These are phyloP conservation scores for Phengaris alcon DNA, from an alignment of 2,888 invertebrate genomes.

Conservation along the genomic window DNA sequence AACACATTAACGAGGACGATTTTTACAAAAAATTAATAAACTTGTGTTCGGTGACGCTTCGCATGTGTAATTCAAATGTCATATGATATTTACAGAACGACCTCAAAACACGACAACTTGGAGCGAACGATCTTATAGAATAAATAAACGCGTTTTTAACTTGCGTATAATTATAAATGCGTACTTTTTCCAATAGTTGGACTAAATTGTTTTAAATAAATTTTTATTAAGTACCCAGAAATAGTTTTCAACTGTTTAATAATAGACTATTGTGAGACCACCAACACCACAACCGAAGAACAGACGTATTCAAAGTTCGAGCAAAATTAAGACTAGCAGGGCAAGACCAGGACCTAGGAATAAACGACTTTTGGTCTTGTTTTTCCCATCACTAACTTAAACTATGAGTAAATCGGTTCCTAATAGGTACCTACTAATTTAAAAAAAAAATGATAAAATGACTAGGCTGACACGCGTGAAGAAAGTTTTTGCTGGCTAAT, in stretches of 20 bases:
- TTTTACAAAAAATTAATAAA: background rate
- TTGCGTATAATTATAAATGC: background rate
- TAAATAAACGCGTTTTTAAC: background rate
- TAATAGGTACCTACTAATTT: slow-evolving; percentile 1
- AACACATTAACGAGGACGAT: background rate
- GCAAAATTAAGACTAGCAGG: too few species aligned
- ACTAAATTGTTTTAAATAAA: too few species aligned
- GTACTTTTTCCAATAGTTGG: too few species aligned
- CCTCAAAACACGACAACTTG: slow-evolving; percentile 16
- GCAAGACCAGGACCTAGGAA: too few species aligned
- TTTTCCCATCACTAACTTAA: background rate
- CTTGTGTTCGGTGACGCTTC: background rate
- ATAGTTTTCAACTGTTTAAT: too few species aligned
- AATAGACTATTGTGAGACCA: too few species aligned
- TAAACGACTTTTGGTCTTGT: background rate
- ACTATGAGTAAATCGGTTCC: background rate
- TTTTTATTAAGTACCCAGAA: too few species aligned
- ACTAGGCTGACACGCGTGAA: slow-evolving; percentile 8
- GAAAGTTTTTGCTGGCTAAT: slow-evolving; percentile 24
- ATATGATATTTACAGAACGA: background rate
- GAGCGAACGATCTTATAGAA: background rate
- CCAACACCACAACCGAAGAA: too few species aligned
- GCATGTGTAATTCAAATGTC: slow-evolving; percentile 18
- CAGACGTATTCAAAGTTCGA: too few species aligned
- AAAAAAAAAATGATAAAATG: slow-evolving; percentile 3